A percentile compares a stretch with the other conserved stretches of the same genome.
Conservation (phyloP, 2,888 invertebrate species). For the Cotesia congregata region DNA sequence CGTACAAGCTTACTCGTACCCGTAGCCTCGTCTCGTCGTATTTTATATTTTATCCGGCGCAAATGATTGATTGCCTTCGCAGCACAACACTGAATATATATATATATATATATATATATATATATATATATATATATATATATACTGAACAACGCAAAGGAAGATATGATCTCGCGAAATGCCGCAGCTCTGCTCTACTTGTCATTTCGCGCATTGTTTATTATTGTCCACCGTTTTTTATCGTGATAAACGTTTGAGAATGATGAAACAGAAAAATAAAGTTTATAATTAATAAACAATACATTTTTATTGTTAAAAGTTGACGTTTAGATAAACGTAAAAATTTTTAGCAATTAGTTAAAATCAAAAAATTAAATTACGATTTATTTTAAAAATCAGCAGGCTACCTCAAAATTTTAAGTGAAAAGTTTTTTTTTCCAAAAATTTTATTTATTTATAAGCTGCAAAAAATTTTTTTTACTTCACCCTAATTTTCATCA, state of each 20-base stretch:
- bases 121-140: not conserved
- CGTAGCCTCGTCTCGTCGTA: slow-evolving; percentile 58
- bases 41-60: slow-evolving; percentile 68
- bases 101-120: not conserved
- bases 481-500: too few relatives aligned
- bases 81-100: slow-evolving; percentile 25
- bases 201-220: slow-evolving; percentile 70
- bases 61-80: slow-evolving; percentile 65
- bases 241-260: slow-evolving; percentile 57
- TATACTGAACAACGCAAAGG: slow-evolving; percentile 18
- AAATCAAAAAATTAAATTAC: too few relatives aligned
- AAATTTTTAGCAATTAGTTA: too few relatives aligned
- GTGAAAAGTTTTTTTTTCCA: too few relatives aligned
- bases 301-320: not conserved
- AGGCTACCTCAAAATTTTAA: too few relatives aligned
- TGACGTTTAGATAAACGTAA: too few relatives aligned
- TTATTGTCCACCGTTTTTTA: slow-evolving; percentile 66
- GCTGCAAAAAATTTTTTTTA: too few relatives aligned
- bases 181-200: slow-evolving; percentile 60
- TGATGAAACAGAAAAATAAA: slow-evolving; percentile 32
- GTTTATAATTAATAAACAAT: not conserved
- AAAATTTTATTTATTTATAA: too few relatives aligned
- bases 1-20: slow-evolving; percentile 35
- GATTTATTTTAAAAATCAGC: too few relatives aligned
- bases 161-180: slow-evolving; percentile 66